These are phyloP conservation scores for Hermetia illucens DNA, from an alignment of 1,140 invertebrate species.

Conservation along the genomic window DNA sequence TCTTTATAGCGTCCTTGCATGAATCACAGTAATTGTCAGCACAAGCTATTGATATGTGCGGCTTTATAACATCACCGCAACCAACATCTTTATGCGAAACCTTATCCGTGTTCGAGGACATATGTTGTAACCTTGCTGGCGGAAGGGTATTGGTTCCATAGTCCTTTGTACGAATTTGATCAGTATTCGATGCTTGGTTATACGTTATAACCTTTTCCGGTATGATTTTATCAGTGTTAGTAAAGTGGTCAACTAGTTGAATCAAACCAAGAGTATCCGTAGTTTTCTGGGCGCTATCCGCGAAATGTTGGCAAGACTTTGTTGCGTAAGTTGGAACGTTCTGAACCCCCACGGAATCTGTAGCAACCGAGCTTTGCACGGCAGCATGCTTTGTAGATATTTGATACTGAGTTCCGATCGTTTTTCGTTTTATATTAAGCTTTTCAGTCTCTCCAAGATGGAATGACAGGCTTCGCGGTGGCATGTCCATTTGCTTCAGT, in stretches of 20 bases:
- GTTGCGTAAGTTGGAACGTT: not conserved
- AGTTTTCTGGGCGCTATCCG: slow-evolving; percentile 10
- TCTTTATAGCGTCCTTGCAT: slow-evolving; percentile 44
- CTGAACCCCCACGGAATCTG: not conserved
- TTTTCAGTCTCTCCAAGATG: slow-evolving; percentile 21
- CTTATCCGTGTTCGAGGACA: slow-evolving; percentile 23
- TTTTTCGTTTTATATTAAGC: slow-evolving; percentile 14
- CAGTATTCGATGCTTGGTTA: slow-evolving; percentile 20
- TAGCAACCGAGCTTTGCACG: not conserved
- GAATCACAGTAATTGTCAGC: slow-evolving; percentile 48
- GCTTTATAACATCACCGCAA: slow-evolving; percentile 37
- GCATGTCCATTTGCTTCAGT: slow-evolving; percentile 9
- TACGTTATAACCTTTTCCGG: too few relatives aligned
- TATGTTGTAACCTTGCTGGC: slow-evolving; percentile 10
- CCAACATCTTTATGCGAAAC: slow-evolving; percentile 33
- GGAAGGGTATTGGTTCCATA: slow-evolving; percentile 9
- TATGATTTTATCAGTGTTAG: slow-evolving; percentile 7
- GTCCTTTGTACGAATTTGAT: slow-evolving; percentile 1
- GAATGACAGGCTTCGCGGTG: slow-evolving; percentile 24
- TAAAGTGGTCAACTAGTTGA: slow-evolving; percentile 11
- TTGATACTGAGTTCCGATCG: slow-evolving; percentile 18
- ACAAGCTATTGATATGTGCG: slow-evolving; percentile 36
- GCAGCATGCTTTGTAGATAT: not conserved
- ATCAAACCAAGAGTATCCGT: slow-evolving; percentile 20
- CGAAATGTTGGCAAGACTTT: slow-evolving; percentile 1